A percentile compares a stretch with the other conserved stretches of the same genome.
Conservation (phyloP, 2,797 vertebrate genomes). For the Heliangelus exortis region DNA sequence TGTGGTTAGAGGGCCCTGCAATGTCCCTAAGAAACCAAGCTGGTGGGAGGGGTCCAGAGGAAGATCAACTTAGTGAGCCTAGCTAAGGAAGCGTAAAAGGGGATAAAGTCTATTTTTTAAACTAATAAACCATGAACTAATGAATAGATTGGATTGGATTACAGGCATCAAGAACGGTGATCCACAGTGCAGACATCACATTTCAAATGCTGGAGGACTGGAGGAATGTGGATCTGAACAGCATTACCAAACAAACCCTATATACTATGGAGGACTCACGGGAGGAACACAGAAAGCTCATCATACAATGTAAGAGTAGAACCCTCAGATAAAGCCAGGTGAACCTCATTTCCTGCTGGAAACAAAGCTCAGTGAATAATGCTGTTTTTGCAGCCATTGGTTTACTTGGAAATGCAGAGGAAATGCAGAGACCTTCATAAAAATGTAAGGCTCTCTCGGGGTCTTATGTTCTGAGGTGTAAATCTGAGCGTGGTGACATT, state of each 20-base stretch:
- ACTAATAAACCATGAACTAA: constrained; percentile 73
- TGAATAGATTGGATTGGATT: constrained; percentile 66
- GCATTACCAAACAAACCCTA: constrained; percentile 99
- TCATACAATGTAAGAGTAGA: constrained; percentile 90
- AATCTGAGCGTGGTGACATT: not conserved
- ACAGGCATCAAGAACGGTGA: constrained; percentile 97
- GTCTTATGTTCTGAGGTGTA: not conserved
- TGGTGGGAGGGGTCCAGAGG: not conserved
- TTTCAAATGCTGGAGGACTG: constrained; percentile 99
- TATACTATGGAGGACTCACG: constrained; percentile 98
- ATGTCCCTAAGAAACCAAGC: not conserved
- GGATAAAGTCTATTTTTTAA: constrained; percentile 50
- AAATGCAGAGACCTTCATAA: not conserved
- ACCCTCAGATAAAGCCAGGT: not conserved
- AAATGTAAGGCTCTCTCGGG: not conserved
- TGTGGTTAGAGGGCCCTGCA: not conserved
- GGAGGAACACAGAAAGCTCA: constrained; percentile 96
- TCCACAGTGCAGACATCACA: constrained; percentile 99
- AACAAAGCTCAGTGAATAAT: not conserved
- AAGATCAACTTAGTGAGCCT: constrained; percentile 13
- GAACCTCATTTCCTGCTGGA: constrained; percentile 14
- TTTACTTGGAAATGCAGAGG: not conserved
- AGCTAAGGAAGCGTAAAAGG: constrained; percentile 42
- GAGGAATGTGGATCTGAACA: constrained; percentile 99
- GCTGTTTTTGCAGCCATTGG: not conserved